These are phyloP conservation scores for Sarcophaga variegata DNA, from an alignment of 2,888 invertebrate genomes.

Conservation along the genomic window DNA sequence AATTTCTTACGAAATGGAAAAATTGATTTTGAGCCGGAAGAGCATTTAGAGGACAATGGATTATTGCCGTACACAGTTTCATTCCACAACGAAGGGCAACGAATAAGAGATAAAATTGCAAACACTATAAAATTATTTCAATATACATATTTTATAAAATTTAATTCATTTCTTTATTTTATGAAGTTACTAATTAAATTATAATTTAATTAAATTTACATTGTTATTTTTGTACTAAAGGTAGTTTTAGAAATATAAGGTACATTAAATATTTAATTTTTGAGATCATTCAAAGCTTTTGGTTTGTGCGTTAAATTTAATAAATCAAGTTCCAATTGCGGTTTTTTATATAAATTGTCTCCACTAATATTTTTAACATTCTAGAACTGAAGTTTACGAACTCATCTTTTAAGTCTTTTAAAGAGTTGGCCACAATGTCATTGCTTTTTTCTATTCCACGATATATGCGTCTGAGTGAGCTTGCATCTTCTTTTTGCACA, in stretches of 20 bases:
- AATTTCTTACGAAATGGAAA: neutral
- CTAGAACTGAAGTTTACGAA: conserved; percentile 6
- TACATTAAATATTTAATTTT: no score
- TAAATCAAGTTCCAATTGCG: no score
- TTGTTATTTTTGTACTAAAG: no score
- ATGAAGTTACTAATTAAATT: no score
- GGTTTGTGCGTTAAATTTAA: no score
- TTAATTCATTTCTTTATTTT: no score
- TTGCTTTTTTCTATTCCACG: conserved; percentile 3
- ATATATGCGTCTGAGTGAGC: conserved; percentile 7
- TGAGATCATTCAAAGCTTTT: no score
- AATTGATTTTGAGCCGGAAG: no score
- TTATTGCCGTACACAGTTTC: neutral
- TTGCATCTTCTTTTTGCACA: conserved; percentile 4
- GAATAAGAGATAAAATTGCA: conserved; percentile 40
- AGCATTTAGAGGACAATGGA: neutral
- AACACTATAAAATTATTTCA: conserved; percentile 18
- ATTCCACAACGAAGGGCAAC: conserved; percentile 35
- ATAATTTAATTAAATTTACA: no score
- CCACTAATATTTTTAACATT: neutral
- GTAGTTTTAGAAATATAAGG: no score
- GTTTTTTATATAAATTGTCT: no score
- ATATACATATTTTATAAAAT: no score
- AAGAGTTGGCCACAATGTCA: neutral
- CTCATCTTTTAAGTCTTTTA: conserved; percentile 36